phyloP scores from a whole-genome alignment of 2,888 invertebrate genomes.

The Netelia melanura region DNA sequence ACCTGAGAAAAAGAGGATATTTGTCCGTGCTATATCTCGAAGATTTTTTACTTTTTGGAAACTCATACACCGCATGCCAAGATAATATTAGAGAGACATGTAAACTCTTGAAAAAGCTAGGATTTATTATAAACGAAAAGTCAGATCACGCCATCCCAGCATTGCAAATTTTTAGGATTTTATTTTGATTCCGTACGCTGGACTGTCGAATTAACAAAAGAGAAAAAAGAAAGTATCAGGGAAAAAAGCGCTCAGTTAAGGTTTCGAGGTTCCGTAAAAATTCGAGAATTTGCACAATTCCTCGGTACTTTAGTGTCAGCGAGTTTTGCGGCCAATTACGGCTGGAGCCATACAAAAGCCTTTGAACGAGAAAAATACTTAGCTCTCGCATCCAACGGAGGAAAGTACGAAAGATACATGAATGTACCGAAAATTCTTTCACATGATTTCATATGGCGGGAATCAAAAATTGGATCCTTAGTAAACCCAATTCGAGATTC shows the following conservation, averaged over 20 bases:
- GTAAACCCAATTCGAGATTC: constrained; percentile 20
- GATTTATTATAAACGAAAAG: constrained; percentile 2
- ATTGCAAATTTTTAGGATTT: constrained; percentile 32
- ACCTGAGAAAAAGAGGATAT: background rate
- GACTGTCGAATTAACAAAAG: constrained; percentile 35
- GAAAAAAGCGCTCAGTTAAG: too few species aligned
- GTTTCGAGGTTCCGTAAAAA: too few species aligned
- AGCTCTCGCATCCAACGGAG: constrained; percentile 26
- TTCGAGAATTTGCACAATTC: too few species aligned
- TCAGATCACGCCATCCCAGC: constrained; percentile 35
- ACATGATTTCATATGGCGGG: constrained; percentile 49
- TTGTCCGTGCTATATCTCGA: too few species aligned
- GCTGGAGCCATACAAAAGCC: too few species aligned
- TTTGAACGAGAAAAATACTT: background rate
- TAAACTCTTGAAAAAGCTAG: too few species aligned
- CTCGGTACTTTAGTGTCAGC: too few species aligned
- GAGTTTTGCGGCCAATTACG: too few species aligned
- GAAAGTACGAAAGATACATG: constrained; percentile 48
- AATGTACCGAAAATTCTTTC: constrained; percentile 7
- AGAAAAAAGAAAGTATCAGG: constrained; percentile 22
- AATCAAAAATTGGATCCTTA: constrained; percentile 7
- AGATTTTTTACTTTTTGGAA: too few species aligned
- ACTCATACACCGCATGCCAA: background rate
- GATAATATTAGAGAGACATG: background rate
- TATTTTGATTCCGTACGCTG: constrained; percentile 37